Evolutionary conservation across 2,113 vertebrate genomes (phyloP).

Genomic region (Gymnogyps californianus): DNA sequence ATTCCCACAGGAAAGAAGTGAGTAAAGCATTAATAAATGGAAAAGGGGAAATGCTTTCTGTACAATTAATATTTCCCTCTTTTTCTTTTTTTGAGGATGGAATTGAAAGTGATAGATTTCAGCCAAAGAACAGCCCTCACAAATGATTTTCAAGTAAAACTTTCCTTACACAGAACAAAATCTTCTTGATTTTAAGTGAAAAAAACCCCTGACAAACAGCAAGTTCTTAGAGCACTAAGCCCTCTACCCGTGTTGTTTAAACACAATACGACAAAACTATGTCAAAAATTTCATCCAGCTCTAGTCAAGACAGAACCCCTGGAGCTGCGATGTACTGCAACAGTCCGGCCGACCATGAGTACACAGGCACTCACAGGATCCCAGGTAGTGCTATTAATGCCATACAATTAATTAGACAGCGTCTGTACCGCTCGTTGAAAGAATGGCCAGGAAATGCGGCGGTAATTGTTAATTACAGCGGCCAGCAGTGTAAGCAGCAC

Average conservation of each 20-base stretch:
- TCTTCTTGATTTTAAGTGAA: not conserved
- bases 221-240: not conserved
- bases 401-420: not conserved
- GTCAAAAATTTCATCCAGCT: not conserved
- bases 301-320: not conserved
- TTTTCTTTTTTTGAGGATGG: not conserved
- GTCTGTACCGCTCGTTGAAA: rapidly evolving
- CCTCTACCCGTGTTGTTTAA: not conserved
- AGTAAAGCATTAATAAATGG: not conserved
- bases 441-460: not conserved
- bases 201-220: not conserved
- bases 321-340: not conserved
- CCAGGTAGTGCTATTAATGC: not conserved
- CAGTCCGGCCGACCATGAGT: rapidly evolving
- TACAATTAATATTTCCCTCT: not conserved
- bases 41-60: not conserved
- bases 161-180: not conserved
- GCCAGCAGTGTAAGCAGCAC: not conserved
- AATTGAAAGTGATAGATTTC: not conserved
- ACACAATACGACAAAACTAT: not conserved
- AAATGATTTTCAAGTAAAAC: not conserved
- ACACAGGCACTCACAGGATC: not conserved
- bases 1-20: not conserved
- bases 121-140: not conserved
- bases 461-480: not conserved